phyloP scores from a whole-genome alignment of 53 echinoderm and acorn worm species.

The Temnopleurus reevesii region DNA sequence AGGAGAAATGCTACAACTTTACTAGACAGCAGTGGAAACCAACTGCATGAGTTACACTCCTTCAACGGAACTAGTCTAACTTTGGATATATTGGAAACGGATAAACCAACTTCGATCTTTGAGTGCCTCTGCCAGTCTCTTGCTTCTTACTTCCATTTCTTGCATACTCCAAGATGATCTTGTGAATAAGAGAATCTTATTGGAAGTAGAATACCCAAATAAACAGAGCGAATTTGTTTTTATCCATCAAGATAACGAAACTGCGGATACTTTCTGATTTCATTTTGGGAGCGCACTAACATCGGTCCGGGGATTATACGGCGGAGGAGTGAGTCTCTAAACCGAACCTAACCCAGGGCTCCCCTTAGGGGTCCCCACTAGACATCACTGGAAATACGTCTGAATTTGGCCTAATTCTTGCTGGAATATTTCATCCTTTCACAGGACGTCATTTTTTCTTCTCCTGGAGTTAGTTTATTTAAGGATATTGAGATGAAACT shows the following conservation, averaged over 20 bases:
- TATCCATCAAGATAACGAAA: neutral
- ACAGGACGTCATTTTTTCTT: neutral
- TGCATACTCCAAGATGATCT: neutral
- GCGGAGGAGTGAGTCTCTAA: conserved; percentile 17
- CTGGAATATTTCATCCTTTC: neutral
- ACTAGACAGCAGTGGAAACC: neutral
- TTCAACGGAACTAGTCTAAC: neutral
- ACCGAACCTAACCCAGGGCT: neutral
- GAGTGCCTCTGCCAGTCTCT: neutral
- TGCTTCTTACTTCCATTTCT: no score
- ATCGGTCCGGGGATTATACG: conserved; percentile 6
- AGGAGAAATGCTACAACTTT: neutral
- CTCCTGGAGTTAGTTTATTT: conserved; percentile 15
- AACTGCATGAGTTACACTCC: neutral
- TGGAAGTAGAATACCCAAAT: neutral
- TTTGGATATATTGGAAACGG: neutral
- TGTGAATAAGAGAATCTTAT: neutral
- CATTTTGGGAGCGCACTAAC: neutral
- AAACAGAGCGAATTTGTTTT: neutral
- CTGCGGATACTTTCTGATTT: neutral
- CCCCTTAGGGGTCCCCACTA: neutral
- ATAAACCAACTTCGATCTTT: neutral
- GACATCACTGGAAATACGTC: conserved; percentile 8
- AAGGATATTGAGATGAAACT: conserved; percentile 72
- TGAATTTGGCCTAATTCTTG: neutral